Conservation (phyloP, 2,797 vertebrate species). For the Octomys mimax region DNA sequence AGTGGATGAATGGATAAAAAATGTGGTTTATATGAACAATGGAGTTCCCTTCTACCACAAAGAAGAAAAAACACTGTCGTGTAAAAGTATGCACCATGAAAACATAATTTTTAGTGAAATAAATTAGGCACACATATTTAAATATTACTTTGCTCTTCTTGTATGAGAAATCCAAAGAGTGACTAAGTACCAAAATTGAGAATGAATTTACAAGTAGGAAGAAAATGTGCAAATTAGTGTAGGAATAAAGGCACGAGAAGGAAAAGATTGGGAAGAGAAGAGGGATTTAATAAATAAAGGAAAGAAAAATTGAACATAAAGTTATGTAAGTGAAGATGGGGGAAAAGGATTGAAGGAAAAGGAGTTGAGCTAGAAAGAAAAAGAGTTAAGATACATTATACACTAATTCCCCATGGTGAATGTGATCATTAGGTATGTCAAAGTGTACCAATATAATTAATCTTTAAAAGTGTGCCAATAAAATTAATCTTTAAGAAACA, state of each 20-base stretch:
- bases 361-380: background rate
- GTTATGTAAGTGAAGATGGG: background rate
- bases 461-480: background rate
- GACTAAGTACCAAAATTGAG: no score
- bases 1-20: no score
- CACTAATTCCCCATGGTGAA: background rate
- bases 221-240: background rate
- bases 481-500: background rate
- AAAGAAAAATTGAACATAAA: background rate
- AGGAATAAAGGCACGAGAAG: background rate
- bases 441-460: background rate
- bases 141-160: background rate
- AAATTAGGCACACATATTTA: no score
- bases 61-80: no score
- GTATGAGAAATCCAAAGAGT: background rate
- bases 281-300: background rate
- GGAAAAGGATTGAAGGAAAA: no score
- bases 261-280: background rate
- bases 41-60: no score
- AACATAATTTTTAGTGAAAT: no score
- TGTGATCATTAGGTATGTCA: background rate
- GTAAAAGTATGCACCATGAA: no score
- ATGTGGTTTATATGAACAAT: no score
- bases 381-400: background rate
- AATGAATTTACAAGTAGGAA: background rate